Evolutionary conservation across 2,797 vertebrate species (phyloP).

Genomic region (Scomberomorus guttatus): DNA sequence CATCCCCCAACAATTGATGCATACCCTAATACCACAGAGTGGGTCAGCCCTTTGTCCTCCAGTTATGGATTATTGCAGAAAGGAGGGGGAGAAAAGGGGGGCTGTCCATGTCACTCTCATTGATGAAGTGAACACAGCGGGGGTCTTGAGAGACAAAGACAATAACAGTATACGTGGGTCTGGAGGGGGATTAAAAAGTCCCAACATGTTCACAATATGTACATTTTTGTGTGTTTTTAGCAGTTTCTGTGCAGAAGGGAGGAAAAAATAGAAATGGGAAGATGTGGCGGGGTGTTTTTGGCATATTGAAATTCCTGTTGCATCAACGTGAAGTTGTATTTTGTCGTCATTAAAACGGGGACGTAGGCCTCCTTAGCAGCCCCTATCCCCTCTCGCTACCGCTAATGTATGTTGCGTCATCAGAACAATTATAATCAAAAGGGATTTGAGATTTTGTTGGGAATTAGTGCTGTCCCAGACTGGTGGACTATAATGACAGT

Average conservation of each 20-base stretch:
- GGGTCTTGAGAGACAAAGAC: constrained; percentile 54
- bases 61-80: constrained; percentile 78
- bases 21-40: constrained; percentile 48
- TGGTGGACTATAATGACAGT: constrained; percentile 1
- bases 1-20: constrained; percentile 32
- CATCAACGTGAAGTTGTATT: constrained; percentile 25
- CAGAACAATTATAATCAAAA: constrained; percentile 37
- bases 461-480: constrained; percentile 20
- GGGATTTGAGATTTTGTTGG: constrained; percentile 24
- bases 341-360: constrained; percentile 24
- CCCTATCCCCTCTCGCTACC: neutral
- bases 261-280: neutral
- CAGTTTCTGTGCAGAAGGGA: neutral
- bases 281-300: neutral
- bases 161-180: constrained; percentile 47
- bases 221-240: constrained; percentile 37
- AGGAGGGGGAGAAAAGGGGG: constrained; percentile 7
- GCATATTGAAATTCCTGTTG: constrained; percentile 1
- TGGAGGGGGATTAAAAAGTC: constrained; percentile 44
- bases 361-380: neutral
- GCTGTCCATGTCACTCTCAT: constrained; percentile 60
- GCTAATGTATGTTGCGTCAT: constrained; percentile 20
- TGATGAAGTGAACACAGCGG: constrained; percentile 75
- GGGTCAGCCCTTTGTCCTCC: constrained; percentile 77
- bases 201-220: constrained; percentile 24